A percentile compares a stretch with the other conserved stretches of the same genome.
These are phyloP conservation scores for Galaxea fascicularis DNA, from an alignment of 92 coral and sea anemone species.

Conservation along the genomic window DNA sequence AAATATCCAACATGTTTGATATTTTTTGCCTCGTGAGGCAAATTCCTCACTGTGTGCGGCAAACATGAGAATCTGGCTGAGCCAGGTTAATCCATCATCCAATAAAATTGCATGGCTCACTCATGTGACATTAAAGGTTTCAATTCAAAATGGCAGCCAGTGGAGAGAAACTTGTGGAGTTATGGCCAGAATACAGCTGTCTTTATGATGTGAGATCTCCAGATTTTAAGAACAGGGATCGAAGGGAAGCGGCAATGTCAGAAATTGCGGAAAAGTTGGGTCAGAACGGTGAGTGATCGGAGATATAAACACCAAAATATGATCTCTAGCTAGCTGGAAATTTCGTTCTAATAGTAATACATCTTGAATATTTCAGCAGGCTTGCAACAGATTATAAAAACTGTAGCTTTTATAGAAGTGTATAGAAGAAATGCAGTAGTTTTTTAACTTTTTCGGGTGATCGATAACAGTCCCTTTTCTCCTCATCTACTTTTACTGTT, in stretches of 20 bases:
- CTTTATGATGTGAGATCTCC: slow-evolving; percentile 53
- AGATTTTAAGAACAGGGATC: slow-evolving; percentile 55
- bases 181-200: slow-evolving; percentile 52
- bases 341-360: no score
- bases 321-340: no score
- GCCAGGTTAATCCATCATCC: no score
- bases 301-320: slow-evolving; percentile 3
- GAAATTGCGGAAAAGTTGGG: slow-evolving; percentile 57
- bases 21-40: no score
- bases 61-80: no score
- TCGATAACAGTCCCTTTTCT: neutral
- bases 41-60: no score
- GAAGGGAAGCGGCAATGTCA: slow-evolving; percentile 36
- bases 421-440: no score
- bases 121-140: slow-evolving; percentile 34
- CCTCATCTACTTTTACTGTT: neutral
- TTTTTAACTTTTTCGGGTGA: no score
- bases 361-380: no score
- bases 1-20: no score
- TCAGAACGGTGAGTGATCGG: neutral
- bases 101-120: slow-evolving; percentile 8
- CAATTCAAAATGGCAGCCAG: slow-evolving; percentile 32
- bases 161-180: slow-evolving; percentile 61
- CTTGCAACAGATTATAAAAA: no score
- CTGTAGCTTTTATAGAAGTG: no score